Evolutionary conservation across 2,888 invertebrate genomes (phyloP), one percentile per base, ranked within the genome.

Genomic region (Rotaria macrura): DNA sequence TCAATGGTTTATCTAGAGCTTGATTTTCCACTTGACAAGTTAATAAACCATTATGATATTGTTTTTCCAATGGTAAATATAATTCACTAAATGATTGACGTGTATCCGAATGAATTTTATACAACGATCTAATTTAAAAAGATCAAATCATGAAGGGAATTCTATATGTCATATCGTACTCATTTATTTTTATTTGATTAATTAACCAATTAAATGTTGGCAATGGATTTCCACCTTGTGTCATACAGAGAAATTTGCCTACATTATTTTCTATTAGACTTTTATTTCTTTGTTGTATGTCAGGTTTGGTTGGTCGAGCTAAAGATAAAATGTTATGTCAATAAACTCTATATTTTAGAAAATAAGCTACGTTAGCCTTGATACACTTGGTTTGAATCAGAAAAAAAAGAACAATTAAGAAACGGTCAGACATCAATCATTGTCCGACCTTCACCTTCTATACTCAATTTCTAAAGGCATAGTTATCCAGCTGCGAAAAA

Each of bases 1-100:
- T 40, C 6, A 79, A 79, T 79, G 79, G 79, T 79, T 43, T 79
- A 43, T 79, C 79, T 79, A 79, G 34, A 5, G 79, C 79, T 79
- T 79, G 40, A 79, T 79, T 79, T 10, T 79, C 25, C n/a, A 79
- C 14, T 25, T 79, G 79, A 79, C 79, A 79, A 40, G 79, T 43
- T 43, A 79, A 14, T 79, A n/a, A n/a, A 43, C 25, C 25, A 43
- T 43, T 43, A 79, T 79, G 79, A n/a, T n/a, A 79, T 25, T 10
- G 79, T 79, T 43, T 40, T 43, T 43, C 79, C 2, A 79, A n/a
- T 40, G 43, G 79, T 79, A 79, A 43, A 43, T 43, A 5, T 79
- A 79, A 43, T 79, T 79, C 79, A 79, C 79, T 43, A 43, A n/a
- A 79, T 12, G 79, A 79, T 79, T 79, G 43, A 12, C n/a, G 25